phyloP scores from a whole-genome alignment of 2,113 vertebrate species.

The Myiopsitta monachus region DNA sequence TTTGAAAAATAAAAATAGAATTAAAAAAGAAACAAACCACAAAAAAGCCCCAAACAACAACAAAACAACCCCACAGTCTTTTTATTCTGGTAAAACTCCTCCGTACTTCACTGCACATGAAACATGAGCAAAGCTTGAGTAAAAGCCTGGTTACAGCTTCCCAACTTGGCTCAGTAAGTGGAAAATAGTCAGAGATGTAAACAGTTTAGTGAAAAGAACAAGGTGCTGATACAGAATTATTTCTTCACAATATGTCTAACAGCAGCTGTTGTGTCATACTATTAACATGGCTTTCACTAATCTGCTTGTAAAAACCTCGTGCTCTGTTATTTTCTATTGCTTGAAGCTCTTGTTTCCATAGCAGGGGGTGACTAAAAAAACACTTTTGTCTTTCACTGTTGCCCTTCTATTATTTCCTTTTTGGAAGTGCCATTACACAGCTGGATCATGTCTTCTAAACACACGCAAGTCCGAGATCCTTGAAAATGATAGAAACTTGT shows the following conservation, averaged over 20 bases:
- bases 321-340: background rate
- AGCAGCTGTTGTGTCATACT: background rate
- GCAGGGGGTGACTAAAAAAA: background rate
- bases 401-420: background rate
- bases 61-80: background rate
- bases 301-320: background rate
- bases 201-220: background rate
- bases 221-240: background rate
- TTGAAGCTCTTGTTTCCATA: background rate
- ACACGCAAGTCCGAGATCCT: fast-evolving
- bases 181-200: constrained; percentile 7
- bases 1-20: background rate
- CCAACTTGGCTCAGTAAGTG: background rate
- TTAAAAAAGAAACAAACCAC: background rate
- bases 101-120: background rate
- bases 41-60: background rate
- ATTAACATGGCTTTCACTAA: constrained; percentile 18
- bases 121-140: background rate
- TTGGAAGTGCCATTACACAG: background rate
- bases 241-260: background rate
- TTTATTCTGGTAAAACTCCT: background rate
- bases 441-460: background rate
- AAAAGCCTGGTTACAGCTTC: background rate
- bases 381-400: background rate
- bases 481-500: background rate